phyloP scores from a whole-genome alignment of 2,797 vertebrate genomes.

The Hephaestus fuliginosus region DNA sequence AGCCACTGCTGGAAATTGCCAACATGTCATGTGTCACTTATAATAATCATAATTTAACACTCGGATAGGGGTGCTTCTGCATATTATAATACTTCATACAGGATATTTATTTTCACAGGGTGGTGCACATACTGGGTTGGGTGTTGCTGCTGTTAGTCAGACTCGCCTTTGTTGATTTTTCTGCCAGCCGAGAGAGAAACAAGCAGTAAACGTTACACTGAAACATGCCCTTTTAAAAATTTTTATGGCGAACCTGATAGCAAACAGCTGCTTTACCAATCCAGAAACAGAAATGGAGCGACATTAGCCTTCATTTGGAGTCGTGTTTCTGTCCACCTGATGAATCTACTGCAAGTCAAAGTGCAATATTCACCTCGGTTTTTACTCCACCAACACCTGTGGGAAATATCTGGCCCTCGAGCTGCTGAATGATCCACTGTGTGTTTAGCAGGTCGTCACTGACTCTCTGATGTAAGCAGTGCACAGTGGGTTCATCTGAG shows the following conservation, averaged over 20 bases:
- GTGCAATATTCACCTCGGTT: constrained; percentile 1
- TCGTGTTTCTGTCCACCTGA: neutral
- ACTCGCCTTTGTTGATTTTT: neutral
- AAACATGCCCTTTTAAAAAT: neutral
- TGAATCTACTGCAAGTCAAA: neutral
- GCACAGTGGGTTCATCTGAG: neutral
- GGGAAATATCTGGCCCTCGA: constrained; percentile 14
- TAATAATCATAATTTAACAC: too few relatives aligned
- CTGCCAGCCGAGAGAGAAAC: neutral
- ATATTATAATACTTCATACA: too few relatives aligned
- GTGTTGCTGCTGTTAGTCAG: neutral
- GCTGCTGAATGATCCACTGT: constrained; percentile 2
- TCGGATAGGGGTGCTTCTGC: neutral
- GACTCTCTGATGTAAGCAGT: neutral
- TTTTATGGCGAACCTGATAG: neutral
- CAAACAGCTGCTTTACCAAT: neutral
- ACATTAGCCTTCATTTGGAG: neutral
- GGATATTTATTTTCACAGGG: neutral
- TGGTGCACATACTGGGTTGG: neutral
- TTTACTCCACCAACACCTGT: neutral
- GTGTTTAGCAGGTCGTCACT: neutral
- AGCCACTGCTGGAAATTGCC: neutral
- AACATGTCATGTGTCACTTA: neutral
- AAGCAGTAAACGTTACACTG: neutral
- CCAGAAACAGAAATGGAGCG: neutral